A percentile compares a stretch with the other conserved stretches of the same genome.
These are phyloP conservation scores for Tholera decimalis DNA, from an alignment of 2,888 invertebrate genomes.

Conservation along the genomic window DNA sequence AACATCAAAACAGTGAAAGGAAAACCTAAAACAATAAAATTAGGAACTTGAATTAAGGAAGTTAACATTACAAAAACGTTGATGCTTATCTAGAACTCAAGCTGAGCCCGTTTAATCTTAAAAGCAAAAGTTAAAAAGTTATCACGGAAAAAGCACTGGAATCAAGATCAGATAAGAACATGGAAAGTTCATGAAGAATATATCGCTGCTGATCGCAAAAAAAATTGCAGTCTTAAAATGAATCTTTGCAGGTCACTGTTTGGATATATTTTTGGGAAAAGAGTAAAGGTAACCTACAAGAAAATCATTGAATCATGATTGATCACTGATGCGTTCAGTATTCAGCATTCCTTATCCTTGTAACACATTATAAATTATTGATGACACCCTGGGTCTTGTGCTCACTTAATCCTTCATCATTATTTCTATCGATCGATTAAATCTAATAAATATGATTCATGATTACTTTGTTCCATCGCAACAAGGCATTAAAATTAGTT, in stretches of 20 bases:
- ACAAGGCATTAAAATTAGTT: conserved; percentile 24
- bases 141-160: not conserved
- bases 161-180: conserved; percentile 20
- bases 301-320: conserved; percentile 60
- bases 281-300: conserved; percentile 51
- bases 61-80: not conserved
- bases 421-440: conserved; percentile 42
- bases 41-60: not conserved
- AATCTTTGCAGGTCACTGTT: too few relatives aligned
- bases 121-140: conserved; percentile 24
- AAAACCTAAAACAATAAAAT: not conserved
- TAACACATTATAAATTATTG: conserved; percentile 60
- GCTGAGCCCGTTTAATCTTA: conserved; percentile 5
- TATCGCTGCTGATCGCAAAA: not conserved
- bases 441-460: conserved; percentile 56
- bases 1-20: not conserved
- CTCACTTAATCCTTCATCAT: conserved; percentile 36
- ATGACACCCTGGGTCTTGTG: conserved; percentile 40
- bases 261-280: conserved; percentile 45
- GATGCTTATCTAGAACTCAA: not conserved
- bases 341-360: conserved; percentile 53
- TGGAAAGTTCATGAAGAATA: conserved; percentile 9
- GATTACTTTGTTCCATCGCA: conserved; percentile 27
- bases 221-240: too few relatives aligned
- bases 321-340: conserved; percentile 46